Base-by-base conservation (phyloP, 2,888 invertebrate species). In the Trissolcus japonicus region DNA sequence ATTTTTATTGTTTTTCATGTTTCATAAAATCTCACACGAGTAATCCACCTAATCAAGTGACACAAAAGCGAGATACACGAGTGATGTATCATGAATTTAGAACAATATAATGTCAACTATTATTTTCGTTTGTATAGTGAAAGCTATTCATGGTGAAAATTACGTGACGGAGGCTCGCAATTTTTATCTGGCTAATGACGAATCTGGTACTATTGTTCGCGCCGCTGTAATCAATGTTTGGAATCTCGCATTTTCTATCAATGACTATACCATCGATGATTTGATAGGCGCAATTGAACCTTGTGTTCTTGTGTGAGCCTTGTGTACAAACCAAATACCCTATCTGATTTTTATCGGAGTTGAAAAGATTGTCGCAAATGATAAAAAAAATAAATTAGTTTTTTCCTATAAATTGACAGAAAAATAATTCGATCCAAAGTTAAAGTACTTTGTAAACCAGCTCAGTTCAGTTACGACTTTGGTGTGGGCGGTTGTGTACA, bases 11-110 rank as follows among this genome's bases (percentile, higher is more conserved):
- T 25, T 25, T 25, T 25, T 25, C 4, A 25, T 4, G 25, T 4
- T 1, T 21, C 4, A 1, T 21, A 68, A 75, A 75, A 68, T 55
- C 65, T 35, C 41, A 54, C 50, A 59, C 54, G 63, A 43, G 60
- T 68, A 75, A 65, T 65, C 60, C 17, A 63, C 59, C 63, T 65
- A 59, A n/a, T n/a, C n/a, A n/a, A n/a, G n/a, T n/a, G n/a, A n/a
- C n/a, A n/a, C n/a, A n/a, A n/a, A 74, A 74, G 67, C 63, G 74
- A 68, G 67, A 57, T 74, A 63, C 63, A 68, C 63, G 74, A 74
- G 62, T 67, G 68, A 74, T 74, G 53, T 41, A 53, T 21, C 25
- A 43, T 19, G 41, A 29, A 59, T 54, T 74, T 48, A 35, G 40
- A 21, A 59, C 60, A 65, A 63, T 68, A 54, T 50, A 69, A 51